phyloP scores from a whole-genome alignment of 92 coral and sea anemone species.

The Epizoanthus scotinus region DNA sequence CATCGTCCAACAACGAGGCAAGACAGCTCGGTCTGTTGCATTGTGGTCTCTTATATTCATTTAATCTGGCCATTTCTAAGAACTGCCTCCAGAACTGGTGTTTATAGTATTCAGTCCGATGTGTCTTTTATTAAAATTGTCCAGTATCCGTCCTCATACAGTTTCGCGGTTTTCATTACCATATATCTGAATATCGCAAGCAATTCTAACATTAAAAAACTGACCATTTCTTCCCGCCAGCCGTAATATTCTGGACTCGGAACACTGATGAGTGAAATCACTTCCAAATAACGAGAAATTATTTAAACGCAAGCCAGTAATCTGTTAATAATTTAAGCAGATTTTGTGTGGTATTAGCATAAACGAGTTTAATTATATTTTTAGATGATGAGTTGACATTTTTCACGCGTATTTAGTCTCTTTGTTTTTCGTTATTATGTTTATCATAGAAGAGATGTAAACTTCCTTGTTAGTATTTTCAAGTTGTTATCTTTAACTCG shows the following conservation, averaged over 20 bases:
- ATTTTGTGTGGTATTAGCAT: neutral
- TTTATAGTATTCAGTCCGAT: neutral
- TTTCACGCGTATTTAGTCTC: neutral
- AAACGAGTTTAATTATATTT: constrained; percentile 7
- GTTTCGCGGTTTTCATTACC: neutral
- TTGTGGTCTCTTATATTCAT: neutral
- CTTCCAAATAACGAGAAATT: neutral
- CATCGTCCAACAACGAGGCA: neutral
- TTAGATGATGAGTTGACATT: neutral
- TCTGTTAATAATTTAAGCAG: constrained; percentile 9
- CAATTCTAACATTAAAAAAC: no score
- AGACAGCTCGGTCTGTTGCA: neutral
- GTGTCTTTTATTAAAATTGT: neutral
- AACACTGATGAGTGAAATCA: neutral
- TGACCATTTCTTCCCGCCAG: neutral
- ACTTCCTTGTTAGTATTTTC: neutral
- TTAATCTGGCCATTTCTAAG: neutral
- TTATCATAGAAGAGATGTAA: neutral
- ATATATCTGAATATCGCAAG: no score
- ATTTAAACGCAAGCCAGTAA: neutral
- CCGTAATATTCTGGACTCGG: neutral
- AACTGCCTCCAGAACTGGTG: neutral
- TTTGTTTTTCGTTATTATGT: neutral
- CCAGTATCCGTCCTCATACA: neutral
- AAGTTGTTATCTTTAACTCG: neutral